Conservation (phyloP, 2,888 invertebrate species). For the Bhutanitis thaidina region DNA sequence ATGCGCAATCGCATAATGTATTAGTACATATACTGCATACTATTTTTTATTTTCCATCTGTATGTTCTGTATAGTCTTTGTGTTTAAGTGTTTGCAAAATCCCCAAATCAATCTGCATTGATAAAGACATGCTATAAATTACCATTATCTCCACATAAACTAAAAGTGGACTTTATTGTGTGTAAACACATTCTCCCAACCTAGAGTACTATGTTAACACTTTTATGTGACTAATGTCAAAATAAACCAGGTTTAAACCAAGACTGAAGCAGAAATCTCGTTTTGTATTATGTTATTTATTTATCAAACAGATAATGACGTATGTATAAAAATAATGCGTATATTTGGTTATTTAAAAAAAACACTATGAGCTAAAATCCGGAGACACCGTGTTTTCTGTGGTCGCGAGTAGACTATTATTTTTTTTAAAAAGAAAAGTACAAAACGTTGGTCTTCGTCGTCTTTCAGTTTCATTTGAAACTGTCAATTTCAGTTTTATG, state of each 20-base stretch:
- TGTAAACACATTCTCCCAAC: neutral
- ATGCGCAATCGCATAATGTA: slow-evolving; percentile 46
- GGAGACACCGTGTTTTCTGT: too few relatives aligned
- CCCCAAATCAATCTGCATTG: neutral
- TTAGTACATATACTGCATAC: slow-evolving; percentile 12
- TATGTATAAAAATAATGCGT: neutral
- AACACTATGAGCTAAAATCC: too few relatives aligned
- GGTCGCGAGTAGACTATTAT: too few relatives aligned
- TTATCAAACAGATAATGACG: neutral
- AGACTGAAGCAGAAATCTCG: too few relatives aligned
- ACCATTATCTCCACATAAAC: neutral
- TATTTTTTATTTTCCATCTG: neutral
- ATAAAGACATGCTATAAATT: neutral
- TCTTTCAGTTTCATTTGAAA: too few relatives aligned
- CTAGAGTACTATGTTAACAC: too few relatives aligned
- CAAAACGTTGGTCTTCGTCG: too few relatives aligned
- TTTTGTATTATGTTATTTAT: neutral
- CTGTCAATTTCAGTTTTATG: too few relatives aligned
- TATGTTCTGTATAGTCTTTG: neutral
- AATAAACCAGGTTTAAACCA: too few relatives aligned
- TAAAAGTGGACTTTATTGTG: neutral
- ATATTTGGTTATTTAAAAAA: too few relatives aligned
- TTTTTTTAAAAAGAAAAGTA: too few relatives aligned
- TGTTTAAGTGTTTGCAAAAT: neutral
- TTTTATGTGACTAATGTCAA: too few relatives aligned